phyloP scores from a whole-genome alignment of 2,888 invertebrate genomes.

The Tinea pellionella region DNA sequence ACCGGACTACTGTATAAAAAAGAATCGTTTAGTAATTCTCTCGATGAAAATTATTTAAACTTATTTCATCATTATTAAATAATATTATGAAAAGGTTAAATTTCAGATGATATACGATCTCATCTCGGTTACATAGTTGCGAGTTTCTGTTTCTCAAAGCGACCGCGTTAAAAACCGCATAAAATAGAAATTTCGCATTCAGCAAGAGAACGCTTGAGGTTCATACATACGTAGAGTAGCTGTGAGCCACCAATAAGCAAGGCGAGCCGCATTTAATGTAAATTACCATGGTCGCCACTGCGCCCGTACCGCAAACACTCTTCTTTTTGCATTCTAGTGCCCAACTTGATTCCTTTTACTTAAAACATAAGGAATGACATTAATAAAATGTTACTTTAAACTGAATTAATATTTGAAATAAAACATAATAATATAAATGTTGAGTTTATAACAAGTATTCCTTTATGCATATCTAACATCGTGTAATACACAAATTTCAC shows the following conservation, averaged over 20 bases:
- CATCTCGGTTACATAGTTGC: slow-evolving; percentile 21
- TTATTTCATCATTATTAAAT: too few species aligned
- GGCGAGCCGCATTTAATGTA: slow-evolving; percentile 62
- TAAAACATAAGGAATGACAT: neutral
- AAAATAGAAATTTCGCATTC: slow-evolving; percentile 36
- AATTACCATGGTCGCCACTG: slow-evolving; percentile 31
- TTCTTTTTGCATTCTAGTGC: neutral
- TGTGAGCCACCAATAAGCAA: slow-evolving; percentile 16
- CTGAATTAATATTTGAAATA: too few species aligned
- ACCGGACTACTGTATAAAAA: too few species aligned
- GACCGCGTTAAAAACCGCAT: slow-evolving; percentile 29
- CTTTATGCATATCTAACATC: too few species aligned
- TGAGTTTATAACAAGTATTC: too few species aligned
- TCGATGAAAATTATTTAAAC: too few species aligned
- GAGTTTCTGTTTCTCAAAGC: slow-evolving; percentile 27
- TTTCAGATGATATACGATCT: slow-evolving; percentile 9
- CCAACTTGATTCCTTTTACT: neutral
- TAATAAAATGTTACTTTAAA: too few species aligned
- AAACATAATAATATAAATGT: too few species aligned
- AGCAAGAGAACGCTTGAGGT: slow-evolving; percentile 29
- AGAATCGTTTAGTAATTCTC: too few species aligned
- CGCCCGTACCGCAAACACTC: neutral
- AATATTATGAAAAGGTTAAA: neutral
- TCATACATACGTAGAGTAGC: slow-evolving; percentile 14
- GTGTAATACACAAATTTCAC: too few species aligned